Percentiles rank a stretch among this genome's conserved stretches.
These are phyloP conservation scores for Acropora yongei DNA, from an alignment of 64 coral and sea anemone species.

Conservation along the genomic window DNA sequence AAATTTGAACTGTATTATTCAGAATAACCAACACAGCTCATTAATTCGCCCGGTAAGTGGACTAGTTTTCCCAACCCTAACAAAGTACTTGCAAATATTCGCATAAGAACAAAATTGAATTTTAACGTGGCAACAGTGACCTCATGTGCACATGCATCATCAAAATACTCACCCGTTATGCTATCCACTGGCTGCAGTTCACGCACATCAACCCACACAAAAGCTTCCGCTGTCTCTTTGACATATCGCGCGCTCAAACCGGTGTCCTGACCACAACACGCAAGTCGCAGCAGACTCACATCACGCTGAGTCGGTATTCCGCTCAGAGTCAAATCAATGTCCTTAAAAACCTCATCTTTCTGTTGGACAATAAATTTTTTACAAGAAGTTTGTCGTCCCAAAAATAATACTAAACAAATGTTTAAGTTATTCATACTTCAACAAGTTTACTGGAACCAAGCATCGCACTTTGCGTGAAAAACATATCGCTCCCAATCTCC, in stretches of 20 bases:
- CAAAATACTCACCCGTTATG: slow-evolving; percentile 55
- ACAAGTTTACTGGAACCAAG: too few species aligned
- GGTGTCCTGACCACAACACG: slow-evolving; percentile 64
- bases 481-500: too few species aligned
- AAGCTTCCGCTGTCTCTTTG: slow-evolving; percentile 34
- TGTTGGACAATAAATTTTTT: neutral
- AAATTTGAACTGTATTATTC: too few species aligned
- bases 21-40: too few species aligned
- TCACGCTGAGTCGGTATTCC: slow-evolving; percentile 30
- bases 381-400: neutral
- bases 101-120: too few species aligned
- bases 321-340: slow-evolving; percentile 23
- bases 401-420: neutral
- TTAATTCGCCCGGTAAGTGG: too few species aligned
- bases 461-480: too few species aligned
- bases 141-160: neutral
- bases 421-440: too few species aligned
- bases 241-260: slow-evolving; percentile 43
- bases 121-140: too few species aligned
- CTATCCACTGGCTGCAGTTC: slow-evolving; percentile 47
- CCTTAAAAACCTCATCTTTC: slow-evolving; percentile 61
- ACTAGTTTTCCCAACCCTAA: too few species aligned
- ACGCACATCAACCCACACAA: slow-evolving; percentile 52
- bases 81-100: too few species aligned
- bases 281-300: slow-evolving; percentile 52